A percentile compares a stretch with the other conserved stretches of the same genome.
Conservation (phyloP, 2,113 vertebrate species). For the Orthochromis malagaraziensis region DNA sequence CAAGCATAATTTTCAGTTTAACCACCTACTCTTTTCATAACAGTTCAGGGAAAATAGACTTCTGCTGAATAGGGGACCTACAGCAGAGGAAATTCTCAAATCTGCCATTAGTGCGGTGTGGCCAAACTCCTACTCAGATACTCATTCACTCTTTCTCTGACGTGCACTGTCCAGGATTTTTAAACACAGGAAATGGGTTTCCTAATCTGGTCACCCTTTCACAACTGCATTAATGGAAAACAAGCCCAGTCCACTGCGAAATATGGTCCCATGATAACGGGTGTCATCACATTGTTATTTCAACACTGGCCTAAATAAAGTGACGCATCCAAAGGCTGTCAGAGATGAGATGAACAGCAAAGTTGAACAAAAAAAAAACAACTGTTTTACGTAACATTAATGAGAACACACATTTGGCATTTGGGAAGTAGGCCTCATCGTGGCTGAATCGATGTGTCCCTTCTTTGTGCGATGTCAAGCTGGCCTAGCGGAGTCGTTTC, state of each 20-base stretch:
- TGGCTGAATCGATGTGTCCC: background rate
- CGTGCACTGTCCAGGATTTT: slow-evolving; percentile 16
- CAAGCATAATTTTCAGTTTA: background rate
- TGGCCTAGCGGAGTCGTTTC: background rate
- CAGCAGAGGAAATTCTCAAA: background rate
- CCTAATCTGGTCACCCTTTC: slow-evolving; percentile 22
- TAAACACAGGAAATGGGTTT: slow-evolving; percentile 49
- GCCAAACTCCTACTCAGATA: background rate
- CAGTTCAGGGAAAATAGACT: background rate
- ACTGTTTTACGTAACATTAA: background rate
- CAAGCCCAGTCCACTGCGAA: background rate
- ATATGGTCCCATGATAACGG: background rate
- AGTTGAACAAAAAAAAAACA: fast-evolving
- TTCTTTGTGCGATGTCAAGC: background rate
- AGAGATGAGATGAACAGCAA: background rate
- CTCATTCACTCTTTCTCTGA: slow-evolving; percentile 2
- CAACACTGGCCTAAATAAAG: background rate
- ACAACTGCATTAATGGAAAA: background rate
- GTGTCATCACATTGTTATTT: slow-evolving; percentile 33
- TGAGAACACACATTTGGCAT: background rate
- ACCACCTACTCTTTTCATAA: background rate
- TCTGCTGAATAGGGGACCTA: background rate
- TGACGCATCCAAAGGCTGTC: background rate
- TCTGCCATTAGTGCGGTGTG: background rate
- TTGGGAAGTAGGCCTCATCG: background rate